Percentiles rank a stretch among this genome's conserved stretches.
Conservation (phyloP, 2,888 invertebrate species). For the Cecidostiba fungosa region DNA sequence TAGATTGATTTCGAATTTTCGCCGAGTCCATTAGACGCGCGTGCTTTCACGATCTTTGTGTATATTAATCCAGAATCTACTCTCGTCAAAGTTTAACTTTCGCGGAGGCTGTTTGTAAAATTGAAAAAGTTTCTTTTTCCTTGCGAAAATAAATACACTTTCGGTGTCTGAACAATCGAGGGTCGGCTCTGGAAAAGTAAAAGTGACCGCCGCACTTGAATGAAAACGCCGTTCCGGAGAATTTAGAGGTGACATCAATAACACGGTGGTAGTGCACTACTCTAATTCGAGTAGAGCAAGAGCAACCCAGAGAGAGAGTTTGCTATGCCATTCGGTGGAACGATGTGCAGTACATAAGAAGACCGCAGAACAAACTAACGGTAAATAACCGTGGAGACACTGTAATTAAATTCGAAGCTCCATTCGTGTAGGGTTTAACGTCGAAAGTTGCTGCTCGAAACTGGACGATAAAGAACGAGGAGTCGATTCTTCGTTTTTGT, state of each 20-base stretch:
- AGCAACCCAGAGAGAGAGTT: slow-evolving; percentile 24
- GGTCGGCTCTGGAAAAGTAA: background rate
- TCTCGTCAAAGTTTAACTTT: background rate
- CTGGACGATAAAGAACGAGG: background rate
- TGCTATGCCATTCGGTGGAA: slow-evolving; percentile 17
- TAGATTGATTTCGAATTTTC: background rate
- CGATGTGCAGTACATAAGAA: slow-evolving; percentile 15
- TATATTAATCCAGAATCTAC: background rate
- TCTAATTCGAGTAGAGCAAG: slow-evolving; percentile 29
- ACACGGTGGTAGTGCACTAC: background rate
- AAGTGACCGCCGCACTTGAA: background rate
- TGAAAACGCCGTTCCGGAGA: background rate
- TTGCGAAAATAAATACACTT: background rate
- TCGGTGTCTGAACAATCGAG: background rate
- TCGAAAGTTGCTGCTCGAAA: background rate
- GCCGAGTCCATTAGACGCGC: background rate
- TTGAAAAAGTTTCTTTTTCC: background rate
- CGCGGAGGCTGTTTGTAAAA: background rate
- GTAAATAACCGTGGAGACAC: slow-evolving; percentile 38
- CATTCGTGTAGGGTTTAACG: background rate
- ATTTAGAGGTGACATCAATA: slow-evolving; percentile 25
- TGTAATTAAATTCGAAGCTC: slow-evolving; percentile 41
- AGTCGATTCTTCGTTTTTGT: background rate
- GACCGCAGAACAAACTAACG: slow-evolving; percentile 38
- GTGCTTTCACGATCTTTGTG: background rate